Evolutionary conservation across 2,113 vertebrate species (phyloP).

Genomic region (Macroglossus sobrinus): DNA sequence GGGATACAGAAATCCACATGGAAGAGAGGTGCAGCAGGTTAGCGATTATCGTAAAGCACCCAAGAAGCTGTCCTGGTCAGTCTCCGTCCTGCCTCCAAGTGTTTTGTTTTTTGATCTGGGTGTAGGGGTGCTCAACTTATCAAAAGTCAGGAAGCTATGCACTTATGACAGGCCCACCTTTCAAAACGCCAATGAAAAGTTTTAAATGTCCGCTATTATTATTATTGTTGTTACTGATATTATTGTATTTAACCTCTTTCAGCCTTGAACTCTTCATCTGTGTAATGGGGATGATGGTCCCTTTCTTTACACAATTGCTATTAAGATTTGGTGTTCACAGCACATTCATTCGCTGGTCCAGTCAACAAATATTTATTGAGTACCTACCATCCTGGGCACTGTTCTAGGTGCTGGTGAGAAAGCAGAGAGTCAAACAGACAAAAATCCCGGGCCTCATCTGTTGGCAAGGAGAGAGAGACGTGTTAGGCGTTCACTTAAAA

Average conservation of each 20-base stretch:
- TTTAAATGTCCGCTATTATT: not conserved
- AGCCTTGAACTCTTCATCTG: not conserved
- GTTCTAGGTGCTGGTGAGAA: not conserved
- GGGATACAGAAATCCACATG: not conserved
- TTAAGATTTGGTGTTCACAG: accelerated
- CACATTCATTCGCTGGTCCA: not conserved
- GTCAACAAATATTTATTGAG: not conserved
- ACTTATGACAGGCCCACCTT: not conserved
- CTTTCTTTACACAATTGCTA: not conserved
- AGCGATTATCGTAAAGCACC: not conserved
- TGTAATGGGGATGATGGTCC: not conserved
- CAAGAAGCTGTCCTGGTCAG: not conserved
- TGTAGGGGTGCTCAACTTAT: not conserved
- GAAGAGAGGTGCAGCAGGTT: not conserved
- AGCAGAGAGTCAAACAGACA: not conserved
- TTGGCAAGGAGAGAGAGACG: not conserved
- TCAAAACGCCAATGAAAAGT: not conserved
- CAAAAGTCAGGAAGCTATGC: not conserved
- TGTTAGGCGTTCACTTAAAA: not conserved
- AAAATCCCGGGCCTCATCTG: not conserved
- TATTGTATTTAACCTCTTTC: not conserved
- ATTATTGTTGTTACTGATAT: not conserved
- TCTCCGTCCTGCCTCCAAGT: not conserved
- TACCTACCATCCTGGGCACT: accelerated
- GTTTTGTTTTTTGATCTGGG: not conserved